A percentile compares a stretch with the other conserved stretches of the same genome.
Evolutionary conservation across 2,888 invertebrate species (phyloP).

Genomic region (Steinernema carpocapsae): DNA sequence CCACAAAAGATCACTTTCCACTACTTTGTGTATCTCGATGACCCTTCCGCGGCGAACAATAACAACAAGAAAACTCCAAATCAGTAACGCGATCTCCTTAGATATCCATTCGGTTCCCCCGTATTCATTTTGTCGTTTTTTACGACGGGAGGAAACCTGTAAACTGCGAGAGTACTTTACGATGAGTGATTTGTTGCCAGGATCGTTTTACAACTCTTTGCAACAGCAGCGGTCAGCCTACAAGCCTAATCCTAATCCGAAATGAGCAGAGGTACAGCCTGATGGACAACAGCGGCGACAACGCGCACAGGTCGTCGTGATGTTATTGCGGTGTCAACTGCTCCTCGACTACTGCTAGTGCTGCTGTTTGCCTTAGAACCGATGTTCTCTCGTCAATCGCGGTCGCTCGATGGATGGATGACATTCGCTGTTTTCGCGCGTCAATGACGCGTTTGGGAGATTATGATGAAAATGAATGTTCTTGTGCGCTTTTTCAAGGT

Average conservation of each 20-base stretch:
- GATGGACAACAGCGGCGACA: background rate
- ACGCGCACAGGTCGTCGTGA: background rate
- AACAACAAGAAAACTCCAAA: background rate
- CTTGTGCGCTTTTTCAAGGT: background rate
- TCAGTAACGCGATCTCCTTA: background rate
- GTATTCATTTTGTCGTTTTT: conserved; percentile 13
- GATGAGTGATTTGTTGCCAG: conserved; percentile 24
- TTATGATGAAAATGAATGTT: conserved; percentile 18
- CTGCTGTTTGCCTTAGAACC: conserved; percentile 15
- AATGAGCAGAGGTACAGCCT: background rate
- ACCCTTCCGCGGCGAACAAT: conserved; percentile 14
- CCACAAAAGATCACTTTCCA: too few relatives aligned
- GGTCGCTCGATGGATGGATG: background rate
- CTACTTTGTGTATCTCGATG: too few relatives aligned
- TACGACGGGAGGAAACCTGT: background rate
- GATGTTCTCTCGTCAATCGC: background rate
- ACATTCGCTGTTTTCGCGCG: conserved; percentile 24
- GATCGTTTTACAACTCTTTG: background rate
- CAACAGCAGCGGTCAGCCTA: background rate
- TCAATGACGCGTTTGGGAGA: background rate
- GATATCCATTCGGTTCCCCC: background rate
- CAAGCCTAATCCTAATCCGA: background rate
- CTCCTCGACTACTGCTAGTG: too few relatives aligned
- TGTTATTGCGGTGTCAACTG: conserved; percentile 29
- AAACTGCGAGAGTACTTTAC: background rate